Conservation (phyloP, 2,888 invertebrate genomes). For the Sarcophaga subvicina region DNA sequence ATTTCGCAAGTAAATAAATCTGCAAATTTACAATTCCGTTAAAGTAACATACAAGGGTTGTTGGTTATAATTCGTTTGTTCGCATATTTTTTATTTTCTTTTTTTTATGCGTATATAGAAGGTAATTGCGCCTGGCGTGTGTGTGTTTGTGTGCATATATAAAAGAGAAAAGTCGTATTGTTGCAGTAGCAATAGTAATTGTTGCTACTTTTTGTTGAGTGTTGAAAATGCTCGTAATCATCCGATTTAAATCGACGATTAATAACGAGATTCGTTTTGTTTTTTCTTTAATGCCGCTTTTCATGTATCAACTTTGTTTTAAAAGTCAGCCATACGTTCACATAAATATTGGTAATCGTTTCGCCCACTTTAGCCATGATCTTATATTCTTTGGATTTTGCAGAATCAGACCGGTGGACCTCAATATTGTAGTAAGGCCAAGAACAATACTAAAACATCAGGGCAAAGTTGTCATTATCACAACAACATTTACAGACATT, state of each 20-base stretch:
- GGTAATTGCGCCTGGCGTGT: too few relatives aligned
- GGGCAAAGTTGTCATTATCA: background rate
- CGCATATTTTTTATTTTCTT: too few relatives aligned
- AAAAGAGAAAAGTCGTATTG: too few relatives aligned
- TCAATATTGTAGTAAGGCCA: background rate
- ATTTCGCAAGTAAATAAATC: conserved; percentile 6
- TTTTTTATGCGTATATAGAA: too few relatives aligned
- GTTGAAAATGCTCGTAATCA: too few relatives aligned
- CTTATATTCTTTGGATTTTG: conserved; percentile 23
- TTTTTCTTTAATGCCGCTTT: background rate
- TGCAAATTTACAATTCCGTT: conserved; percentile 20
- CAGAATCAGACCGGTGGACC: background rate
- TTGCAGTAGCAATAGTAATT: too few relatives aligned
- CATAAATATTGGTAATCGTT: too few relatives aligned
- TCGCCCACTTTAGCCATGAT: conserved; percentile 30
- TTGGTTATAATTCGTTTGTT: background rate
- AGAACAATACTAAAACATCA: background rate
- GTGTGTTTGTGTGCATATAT: too few relatives aligned
- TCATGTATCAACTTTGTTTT: too few relatives aligned
- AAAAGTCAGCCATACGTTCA: too few relatives aligned
- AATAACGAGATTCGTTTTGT: background rate
- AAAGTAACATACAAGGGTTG: conserved; percentile 33
- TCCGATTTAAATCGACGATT: too few relatives aligned
- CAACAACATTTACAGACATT: background rate
- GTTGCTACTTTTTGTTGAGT: too few relatives aligned